Evolutionary conservation across 1,140 invertebrate genomes (phyloP).

Genomic region (Drosophila subobscura): DNA sequence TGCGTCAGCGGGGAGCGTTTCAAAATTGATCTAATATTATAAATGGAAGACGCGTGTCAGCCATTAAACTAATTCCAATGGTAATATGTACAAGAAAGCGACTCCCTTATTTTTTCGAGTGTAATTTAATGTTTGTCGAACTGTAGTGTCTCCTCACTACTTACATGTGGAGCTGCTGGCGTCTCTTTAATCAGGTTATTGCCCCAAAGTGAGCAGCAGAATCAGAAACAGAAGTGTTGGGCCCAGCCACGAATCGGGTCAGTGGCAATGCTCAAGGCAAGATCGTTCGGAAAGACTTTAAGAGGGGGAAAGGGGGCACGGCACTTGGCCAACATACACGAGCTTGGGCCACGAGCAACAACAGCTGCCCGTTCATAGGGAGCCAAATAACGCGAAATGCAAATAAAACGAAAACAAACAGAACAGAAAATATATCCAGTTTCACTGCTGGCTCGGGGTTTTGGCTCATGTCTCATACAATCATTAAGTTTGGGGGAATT

Average conservation of each 20-base stretch:
- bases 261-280: slow-evolving; percentile 41
- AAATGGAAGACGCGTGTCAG: slow-evolving; percentile 28
- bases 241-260: slow-evolving; percentile 56
- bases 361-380: slow-evolving; percentile 5
- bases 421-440: slow-evolving; percentile 39
- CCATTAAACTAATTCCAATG: slow-evolving; percentile 19
- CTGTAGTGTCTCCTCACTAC: neutral
- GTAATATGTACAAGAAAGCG: neutral
- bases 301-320: slow-evolving; percentile 11
- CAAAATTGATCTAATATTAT: slow-evolving; percentile 35
- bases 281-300: neutral
- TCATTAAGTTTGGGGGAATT: slow-evolving; percentile 25
- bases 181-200: slow-evolving; percentile 55
- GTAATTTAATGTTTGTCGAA: slow-evolving; percentile 2
- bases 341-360: slow-evolving; percentile 3
- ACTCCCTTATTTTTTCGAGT: too few relatives aligned
- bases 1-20: too few relatives aligned
- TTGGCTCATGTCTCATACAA: slow-evolving; percentile 24
- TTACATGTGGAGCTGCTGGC: slow-evolving; percentile 6
- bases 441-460: neutral
- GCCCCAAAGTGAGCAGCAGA: slow-evolving; percentile 25
- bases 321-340: slow-evolving; percentile 41
- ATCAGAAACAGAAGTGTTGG: neutral
- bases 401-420: slow-evolving; percentile 48
- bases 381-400: slow-evolving; percentile 28